Evolutionary conservation across 2,888 invertebrate species (phyloP).

Genomic region (Phrixothrix hirtus): DNA sequence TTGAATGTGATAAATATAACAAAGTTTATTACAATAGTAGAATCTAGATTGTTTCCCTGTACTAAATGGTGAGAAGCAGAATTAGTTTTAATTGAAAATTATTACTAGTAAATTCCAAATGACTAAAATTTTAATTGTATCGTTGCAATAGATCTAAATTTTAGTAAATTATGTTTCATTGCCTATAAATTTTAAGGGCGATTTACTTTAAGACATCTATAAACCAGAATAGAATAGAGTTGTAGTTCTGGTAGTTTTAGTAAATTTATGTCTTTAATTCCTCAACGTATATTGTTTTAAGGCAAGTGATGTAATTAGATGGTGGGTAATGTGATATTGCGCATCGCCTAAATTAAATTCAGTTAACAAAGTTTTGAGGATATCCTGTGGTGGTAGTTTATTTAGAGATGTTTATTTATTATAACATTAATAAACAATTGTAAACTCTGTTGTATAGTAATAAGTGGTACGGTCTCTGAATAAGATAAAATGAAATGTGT

Average conservation of each 20-base stretch:
- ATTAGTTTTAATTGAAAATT: too few relatives aligned
- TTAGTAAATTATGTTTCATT: background rate
- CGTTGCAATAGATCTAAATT: too few relatives aligned
- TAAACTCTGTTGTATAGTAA: constrained; percentile 10
- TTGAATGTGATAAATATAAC: too few relatives aligned
- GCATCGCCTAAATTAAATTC: constrained; percentile 12
- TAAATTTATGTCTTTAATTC: constrained; percentile 11
- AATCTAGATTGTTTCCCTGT: too few relatives aligned
- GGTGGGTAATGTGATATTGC: constrained; percentile 8
- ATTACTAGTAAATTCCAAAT: background rate
- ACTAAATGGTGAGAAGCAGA: too few relatives aligned
- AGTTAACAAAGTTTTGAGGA: constrained; percentile 6
- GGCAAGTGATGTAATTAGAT: constrained; percentile 8
- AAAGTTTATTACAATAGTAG: too few relatives aligned
- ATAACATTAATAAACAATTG: constrained; percentile 18
- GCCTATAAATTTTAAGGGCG: constrained; percentile 2
- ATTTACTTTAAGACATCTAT: constrained; percentile 8
- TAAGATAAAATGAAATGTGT: constrained; percentile 43
- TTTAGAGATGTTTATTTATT: constrained; percentile 12
- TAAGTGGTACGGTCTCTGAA: constrained; percentile 22
- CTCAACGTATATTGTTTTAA: constrained; percentile 4
- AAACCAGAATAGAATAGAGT: constrained; percentile 2
- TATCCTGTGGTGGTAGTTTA: constrained; percentile 2
- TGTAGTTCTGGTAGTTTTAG: constrained; percentile 9
- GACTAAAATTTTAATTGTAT: background rate